Conservation (phyloP, 2,797 vertebrate species). For the Hapalemur alaotrensis region DNA sequence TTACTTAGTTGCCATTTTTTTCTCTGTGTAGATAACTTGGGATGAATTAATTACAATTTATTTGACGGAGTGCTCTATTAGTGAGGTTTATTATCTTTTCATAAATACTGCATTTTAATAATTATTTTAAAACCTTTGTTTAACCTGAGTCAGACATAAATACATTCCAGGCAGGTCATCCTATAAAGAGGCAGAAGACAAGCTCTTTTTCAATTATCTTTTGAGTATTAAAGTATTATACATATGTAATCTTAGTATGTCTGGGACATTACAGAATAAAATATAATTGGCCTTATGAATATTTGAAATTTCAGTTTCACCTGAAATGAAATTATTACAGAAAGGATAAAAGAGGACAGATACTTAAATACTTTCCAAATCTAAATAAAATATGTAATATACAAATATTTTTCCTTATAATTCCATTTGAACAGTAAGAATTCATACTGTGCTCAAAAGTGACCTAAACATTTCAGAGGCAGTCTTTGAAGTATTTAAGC, state of each 20-base stretch:
- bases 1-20: background rate
- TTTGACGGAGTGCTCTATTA: background rate
- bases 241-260: background rate
- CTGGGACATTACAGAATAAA: background rate
- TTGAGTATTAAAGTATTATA: background rate
- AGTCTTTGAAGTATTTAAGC: background rate
- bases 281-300: background rate
- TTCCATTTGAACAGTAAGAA: background rate
- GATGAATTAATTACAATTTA: background rate
- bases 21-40: background rate
- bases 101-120: background rate
- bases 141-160: background rate
- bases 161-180: background rate
- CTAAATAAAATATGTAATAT: background rate
- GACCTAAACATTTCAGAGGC: background rate
- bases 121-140: background rate
- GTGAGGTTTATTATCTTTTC: background rate
- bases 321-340: background rate
- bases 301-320: background rate
- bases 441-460: background rate
- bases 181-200: background rate
- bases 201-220: background rate
- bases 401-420: background rate
- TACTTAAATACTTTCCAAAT: background rate
- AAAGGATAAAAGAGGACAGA: background rate